Percentiles rank a stretch among this genome's conserved stretches.
phyloP scores from a whole-genome alignment of 2,113 vertebrate species.

The Mustelus asterias region DNA sequence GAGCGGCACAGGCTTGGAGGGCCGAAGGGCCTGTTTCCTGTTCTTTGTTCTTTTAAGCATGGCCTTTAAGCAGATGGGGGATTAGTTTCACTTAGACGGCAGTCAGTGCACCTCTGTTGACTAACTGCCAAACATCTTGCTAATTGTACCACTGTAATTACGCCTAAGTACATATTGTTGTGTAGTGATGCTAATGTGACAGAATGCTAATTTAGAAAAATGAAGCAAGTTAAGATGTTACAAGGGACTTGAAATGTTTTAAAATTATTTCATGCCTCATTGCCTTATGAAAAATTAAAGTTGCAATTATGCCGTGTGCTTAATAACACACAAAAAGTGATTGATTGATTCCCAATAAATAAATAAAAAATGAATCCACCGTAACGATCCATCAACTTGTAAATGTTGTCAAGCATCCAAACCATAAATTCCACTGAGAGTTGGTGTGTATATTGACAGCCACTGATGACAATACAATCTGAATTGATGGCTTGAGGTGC shows the following conservation, averaged over 20 bases:
- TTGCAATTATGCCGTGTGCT: background rate
- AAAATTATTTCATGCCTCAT: background rate
- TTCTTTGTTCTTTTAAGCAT: no score
- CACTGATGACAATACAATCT: background rate
- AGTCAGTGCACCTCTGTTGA: background rate
- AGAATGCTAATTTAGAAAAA: constrained; percentile 1
- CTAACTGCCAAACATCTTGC: background rate
- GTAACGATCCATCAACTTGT: background rate
- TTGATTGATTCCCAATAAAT: background rate
- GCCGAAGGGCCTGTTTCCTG: no score
- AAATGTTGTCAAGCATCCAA: background rate
- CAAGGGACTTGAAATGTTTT: background rate
- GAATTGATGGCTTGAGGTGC: background rate
- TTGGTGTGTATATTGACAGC: background rate
- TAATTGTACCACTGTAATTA: constrained; percentile 6
- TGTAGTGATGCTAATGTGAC: background rate
- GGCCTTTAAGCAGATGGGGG: background rate
- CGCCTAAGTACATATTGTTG: background rate
- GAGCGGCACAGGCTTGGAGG: no score
- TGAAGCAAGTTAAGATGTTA: background rate
- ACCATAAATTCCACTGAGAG: background rate
- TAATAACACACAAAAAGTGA: background rate
- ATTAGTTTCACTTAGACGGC: background rate
- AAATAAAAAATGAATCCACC: background rate
- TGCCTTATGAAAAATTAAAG: background rate